Evolutionary conservation across 1,140 invertebrate genomes (phyloP).

Genomic region (Antheraea pernyi): DNA sequence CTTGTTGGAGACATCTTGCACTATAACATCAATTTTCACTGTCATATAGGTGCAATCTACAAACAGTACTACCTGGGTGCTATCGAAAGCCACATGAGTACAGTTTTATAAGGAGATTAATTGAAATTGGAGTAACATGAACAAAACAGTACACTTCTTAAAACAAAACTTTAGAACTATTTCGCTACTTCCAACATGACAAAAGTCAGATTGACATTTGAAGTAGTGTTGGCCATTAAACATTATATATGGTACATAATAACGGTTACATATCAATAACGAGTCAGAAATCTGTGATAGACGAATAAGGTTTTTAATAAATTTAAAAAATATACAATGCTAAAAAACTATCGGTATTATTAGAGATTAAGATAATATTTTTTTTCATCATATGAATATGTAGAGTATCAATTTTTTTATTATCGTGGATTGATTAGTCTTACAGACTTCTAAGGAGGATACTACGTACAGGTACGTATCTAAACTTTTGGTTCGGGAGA

Average conservation of each 20-base stretch:
- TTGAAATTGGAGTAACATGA: constrained; percentile 36
- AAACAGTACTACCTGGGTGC: constrained; percentile 40
- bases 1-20: constrained; percentile 68
- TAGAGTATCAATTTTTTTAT: too few relatives aligned
- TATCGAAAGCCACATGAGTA: constrained; percentile 47
- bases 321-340: too few relatives aligned
- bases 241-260: neutral
- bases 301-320: too few relatives aligned
- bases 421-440: too few relatives aligned
- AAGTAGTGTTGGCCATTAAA: neutral
- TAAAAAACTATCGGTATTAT: too few relatives aligned
- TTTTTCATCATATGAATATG: too few relatives aligned
- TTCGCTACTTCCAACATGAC: constrained; percentile 74
- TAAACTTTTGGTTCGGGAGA: too few relatives aligned
- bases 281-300: too few relatives aligned
- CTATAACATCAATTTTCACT: constrained; percentile 52
- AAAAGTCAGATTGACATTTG: constrained; percentile 57
- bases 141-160: constrained; percentile 40
- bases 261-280: too few relatives aligned
- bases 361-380: too few relatives aligned
- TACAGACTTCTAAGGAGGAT: too few relatives aligned
- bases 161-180: constrained; percentile 51
- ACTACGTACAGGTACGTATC: too few relatives aligned
- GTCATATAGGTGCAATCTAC: constrained; percentile 25
- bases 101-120: constrained; percentile 43